phyloP scores from a whole-genome alignment of 2,113 vertebrate genomes.

The Erythrocercus mccallii region DNA sequence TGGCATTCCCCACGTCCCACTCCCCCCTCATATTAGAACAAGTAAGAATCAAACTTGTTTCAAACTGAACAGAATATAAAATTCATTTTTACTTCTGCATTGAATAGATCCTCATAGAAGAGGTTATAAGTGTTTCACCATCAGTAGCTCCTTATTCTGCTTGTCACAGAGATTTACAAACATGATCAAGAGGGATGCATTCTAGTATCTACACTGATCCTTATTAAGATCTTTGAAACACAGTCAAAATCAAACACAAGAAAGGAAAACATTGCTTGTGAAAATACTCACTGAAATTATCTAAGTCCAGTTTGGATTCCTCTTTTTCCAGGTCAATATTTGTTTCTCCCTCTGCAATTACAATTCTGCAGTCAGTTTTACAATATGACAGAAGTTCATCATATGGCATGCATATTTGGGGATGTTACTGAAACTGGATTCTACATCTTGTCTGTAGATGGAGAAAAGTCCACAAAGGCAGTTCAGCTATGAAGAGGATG shows the following conservation, averaged over 20 bases:
- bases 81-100: background rate
- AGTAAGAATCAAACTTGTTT: background rate
- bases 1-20: no score
- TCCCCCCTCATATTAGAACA: background rate
- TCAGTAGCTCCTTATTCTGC: background rate
- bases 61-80: background rate
- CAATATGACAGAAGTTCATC: background rate
- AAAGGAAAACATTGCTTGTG: background rate
- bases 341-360: background rate
- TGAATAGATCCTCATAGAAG: background rate
- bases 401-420: background rate
- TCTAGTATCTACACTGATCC: background rate
- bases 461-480: background rate
- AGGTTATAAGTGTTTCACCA: background rate
- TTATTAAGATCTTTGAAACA: background rate
- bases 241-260: background rate
- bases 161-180: background rate
- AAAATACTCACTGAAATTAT: background rate
- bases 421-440: background rate
- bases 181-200: background rate
- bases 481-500: background rate
- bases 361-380: background rate
- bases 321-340: background rate
- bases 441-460: rapidly evolving
- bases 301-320: background rate